phyloP scores from a whole-genome alignment of 1,140 invertebrate species.

The Bradysia coprophila region DNA sequence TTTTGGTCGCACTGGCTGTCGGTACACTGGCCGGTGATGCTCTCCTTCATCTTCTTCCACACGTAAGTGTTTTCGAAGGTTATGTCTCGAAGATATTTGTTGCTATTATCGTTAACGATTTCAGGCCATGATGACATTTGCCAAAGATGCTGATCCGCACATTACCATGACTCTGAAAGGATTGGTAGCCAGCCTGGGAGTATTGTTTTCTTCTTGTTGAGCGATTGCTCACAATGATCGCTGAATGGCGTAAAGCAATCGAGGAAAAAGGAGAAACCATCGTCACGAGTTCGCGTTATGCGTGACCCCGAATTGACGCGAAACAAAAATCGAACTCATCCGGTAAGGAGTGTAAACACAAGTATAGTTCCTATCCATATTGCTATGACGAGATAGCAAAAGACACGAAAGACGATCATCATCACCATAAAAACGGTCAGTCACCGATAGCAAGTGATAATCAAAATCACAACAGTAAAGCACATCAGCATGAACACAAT shows the following conservation, averaged over 20 bases:
- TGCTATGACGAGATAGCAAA: constrained; percentile 64
- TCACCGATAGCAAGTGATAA: background rate
- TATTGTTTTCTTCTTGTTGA: constrained; percentile 81
- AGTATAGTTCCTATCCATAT: constrained; percentile 67
- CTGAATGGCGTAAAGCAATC: constrained; percentile 55
- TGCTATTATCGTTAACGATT: no score
- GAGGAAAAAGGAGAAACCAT: constrained; percentile 35
- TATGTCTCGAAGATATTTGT: no score
- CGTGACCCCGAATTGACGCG: constrained; percentile 32
- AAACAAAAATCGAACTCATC: constrained; percentile 33
- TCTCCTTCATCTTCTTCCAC: constrained; percentile 79
- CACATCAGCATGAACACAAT: background rate
- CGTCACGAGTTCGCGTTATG: constrained; percentile 42
- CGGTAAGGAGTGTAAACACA: constrained; percentile 59
- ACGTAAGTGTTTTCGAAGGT: constrained; percentile 45
- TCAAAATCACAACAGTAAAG: background rate
- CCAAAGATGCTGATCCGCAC: constrained; percentile 27
- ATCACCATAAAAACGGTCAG: constrained; percentile 15
- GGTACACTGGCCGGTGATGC: constrained; percentile 84
- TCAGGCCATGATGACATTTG: constrained; percentile 28
- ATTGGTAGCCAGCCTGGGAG: constrained; percentile 54
- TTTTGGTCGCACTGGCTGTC: constrained; percentile 78
- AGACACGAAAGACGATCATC: constrained; percentile 40
- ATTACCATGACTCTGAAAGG: constrained; percentile 64
- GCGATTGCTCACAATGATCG: constrained; percentile 56